phyloP scores from a whole-genome alignment of 2,888 invertebrate genomes.

The Chelonus formosanus region DNA sequence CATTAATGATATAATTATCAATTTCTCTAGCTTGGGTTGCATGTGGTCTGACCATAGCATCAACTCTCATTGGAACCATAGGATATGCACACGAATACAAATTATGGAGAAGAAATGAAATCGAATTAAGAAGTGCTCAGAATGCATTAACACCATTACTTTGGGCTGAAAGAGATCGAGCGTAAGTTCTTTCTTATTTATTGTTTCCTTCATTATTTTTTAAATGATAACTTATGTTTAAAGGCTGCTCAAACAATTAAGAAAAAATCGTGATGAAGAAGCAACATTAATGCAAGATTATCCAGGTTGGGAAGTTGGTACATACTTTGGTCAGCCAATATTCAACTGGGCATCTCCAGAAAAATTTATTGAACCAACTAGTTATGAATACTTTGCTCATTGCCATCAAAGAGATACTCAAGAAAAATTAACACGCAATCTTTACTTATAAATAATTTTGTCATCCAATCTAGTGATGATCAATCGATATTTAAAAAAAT shows the following conservation, averaged over 20 bases:
- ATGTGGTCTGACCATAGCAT: slow-evolving; percentile 51
- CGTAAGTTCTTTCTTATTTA: slow-evolving; percentile 66
- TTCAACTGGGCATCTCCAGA: slow-evolving; percentile 71
- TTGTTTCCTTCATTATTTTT: slow-evolving; percentile 3
- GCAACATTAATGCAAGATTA: slow-evolving; percentile 88
- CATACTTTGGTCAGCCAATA: slow-evolving; percentile 84
- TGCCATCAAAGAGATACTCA: not conserved
- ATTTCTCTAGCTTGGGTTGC: slow-evolving; percentile 49
- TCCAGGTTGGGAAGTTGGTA: slow-evolving; percentile 91
- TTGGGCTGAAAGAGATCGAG: slow-evolving; percentile 85
- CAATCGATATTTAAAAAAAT: too few relatives aligned
- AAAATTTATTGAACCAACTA: slow-evolving; percentile 71
- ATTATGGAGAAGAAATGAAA: slow-evolving; percentile 67
- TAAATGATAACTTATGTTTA: not conserved
- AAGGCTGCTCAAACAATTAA: slow-evolving; percentile 77
- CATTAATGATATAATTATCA: too few relatives aligned
- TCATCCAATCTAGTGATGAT: too few relatives aligned
- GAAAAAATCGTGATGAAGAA: slow-evolving; percentile 85
- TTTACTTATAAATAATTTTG: too few relatives aligned
- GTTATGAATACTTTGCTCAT: slow-evolving; percentile 80
- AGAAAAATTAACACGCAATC: too few relatives aligned
- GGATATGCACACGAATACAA: slow-evolving; percentile 70
- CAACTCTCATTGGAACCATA: slow-evolving; percentile 70
- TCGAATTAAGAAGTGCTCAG: slow-evolving; percentile 81
- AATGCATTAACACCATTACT: slow-evolving; percentile 81